Percentiles rank a stretch among this genome's conserved stretches.
Evolutionary conservation across 2,113 vertebrate genomes (phyloP).

Genomic region (Muntiacus muntjak): DNA sequence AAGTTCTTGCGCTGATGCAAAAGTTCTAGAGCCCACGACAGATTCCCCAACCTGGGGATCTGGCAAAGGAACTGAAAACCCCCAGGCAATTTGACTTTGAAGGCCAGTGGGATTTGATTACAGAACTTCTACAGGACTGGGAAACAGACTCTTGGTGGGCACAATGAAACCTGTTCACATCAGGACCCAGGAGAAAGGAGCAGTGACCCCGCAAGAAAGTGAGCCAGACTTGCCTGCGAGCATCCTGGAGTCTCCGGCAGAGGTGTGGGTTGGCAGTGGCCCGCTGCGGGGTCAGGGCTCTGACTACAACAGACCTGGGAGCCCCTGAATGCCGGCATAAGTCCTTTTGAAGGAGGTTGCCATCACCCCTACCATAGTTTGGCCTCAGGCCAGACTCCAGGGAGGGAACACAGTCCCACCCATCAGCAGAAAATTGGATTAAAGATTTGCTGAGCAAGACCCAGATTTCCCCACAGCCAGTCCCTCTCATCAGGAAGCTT

Average conservation of each 20-base stretch:
- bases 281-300: neutral
- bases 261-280: neutral
- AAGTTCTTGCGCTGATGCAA: neutral
- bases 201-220: neutral
- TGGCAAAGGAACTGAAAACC: neutral
- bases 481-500: neutral
- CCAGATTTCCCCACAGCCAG: neutral
- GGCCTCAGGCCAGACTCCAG: neutral
- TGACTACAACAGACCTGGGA: neutral
- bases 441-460: neutral
- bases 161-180: neutral
- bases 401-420: neutral
- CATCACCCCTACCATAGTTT: neutral
- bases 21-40: neutral
- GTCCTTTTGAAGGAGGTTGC: neutral
- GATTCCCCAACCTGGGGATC: neutral
- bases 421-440: neutral
- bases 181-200: neutral
- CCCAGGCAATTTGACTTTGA: neutral
- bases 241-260: neutral
- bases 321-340: neutral
- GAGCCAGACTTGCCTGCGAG: neutral
- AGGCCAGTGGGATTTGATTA: neutral
- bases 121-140: neutral
- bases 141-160: neutral